Evolutionary conservation across 2,797 vertebrate species (phyloP), one percentile per base, ranked within the genome.

Genomic region (Chromobotia macracanthus): DNA sequence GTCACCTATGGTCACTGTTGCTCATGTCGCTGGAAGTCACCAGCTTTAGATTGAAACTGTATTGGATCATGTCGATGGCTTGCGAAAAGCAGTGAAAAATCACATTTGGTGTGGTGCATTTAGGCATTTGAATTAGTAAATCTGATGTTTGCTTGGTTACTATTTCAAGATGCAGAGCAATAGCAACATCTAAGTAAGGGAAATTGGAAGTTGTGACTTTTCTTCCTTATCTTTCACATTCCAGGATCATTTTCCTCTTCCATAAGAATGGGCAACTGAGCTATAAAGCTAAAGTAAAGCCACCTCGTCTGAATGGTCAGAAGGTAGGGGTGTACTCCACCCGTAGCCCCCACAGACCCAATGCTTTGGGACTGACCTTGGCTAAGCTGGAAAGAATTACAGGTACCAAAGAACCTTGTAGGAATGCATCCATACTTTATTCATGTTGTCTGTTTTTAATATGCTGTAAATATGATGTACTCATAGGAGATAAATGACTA

Each of bases 221-320:
- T 60, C 68, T 60, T 67, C 0, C 56, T 15, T 41, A 7, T 48
- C 19, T 72, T 66, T 12, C 46, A 13, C 13, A 6, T 69, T 64
- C 16, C 91, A 97, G 96, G 96, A 90, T 97, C 55, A 92, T 97
- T 79, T 97, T 97, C 88, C 87, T 96, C 77, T 97, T 97, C 88
- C 95, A 97, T 84, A 96, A 96, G 90, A 97, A 97, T 9, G 96
- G 95, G 1, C 95, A 93, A 85, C 88, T 94, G 85, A 95, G 89
- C 83, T 93, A 81, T 83, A 97, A 96, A 90, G 94, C 95, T 61
- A 97, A 97, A 90, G 96, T 97, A 72, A 95, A 94, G 77, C 96
- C 96, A 25, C 96, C 96, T 0, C 87, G 96, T 65, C 91, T 97
- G 63, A 93, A 96, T 3, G 96, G 96, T 11, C 87, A 89, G 75